Conservation (phyloP, 2,797 vertebrate species). For the Dermochelys coriacea region DNA sequence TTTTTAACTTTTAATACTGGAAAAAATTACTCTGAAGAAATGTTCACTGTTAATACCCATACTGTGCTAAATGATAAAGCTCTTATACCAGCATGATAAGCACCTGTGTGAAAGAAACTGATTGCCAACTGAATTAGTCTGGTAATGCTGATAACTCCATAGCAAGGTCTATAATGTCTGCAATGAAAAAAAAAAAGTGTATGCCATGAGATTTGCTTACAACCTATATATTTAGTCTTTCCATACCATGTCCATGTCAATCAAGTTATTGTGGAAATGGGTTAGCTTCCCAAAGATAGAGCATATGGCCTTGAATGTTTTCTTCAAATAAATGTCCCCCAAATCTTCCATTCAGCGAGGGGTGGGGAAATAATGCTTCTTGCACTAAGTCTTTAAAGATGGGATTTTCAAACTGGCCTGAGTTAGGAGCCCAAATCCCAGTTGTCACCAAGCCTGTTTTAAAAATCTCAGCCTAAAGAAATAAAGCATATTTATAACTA, state of each 20-base stretch:
- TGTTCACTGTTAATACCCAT: slow-evolving; percentile 51
- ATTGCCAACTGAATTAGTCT: slow-evolving; percentile 59
- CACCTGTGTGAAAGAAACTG: slow-evolving; percentile 35
- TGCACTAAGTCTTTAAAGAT: slow-evolving; percentile 27
- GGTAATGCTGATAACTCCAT: slow-evolving; percentile 59
- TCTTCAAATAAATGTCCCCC: slow-evolving; percentile 35
- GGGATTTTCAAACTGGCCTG: rapidly evolving
- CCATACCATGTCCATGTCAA: slow-evolving; percentile 27
- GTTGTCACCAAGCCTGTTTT: not conserved
- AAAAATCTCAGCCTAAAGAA: not conserved
- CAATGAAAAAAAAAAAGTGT: slow-evolving; percentile 25
- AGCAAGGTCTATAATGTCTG: slow-evolving; percentile 29
- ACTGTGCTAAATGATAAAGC: slow-evolving; percentile 43
- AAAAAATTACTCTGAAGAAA: slow-evolving; percentile 25
- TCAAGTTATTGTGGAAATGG: slow-evolving; percentile 63
- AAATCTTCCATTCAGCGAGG: not conserved
- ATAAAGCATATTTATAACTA: slow-evolving; percentile 1
- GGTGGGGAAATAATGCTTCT: not conserved
- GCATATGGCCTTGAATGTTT: slow-evolving; percentile 59
- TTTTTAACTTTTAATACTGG: slow-evolving; percentile 17
- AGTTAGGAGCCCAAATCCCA: not conserved
- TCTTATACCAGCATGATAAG: slow-evolving; percentile 69
- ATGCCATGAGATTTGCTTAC: slow-evolving; percentile 40
- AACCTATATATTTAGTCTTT: slow-evolving; percentile 69
- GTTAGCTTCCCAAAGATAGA: slow-evolving; percentile 48